Evolutionary conservation across 92 coral and sea anemone species (phyloP).

Genomic region (Porites evermanni): DNA sequence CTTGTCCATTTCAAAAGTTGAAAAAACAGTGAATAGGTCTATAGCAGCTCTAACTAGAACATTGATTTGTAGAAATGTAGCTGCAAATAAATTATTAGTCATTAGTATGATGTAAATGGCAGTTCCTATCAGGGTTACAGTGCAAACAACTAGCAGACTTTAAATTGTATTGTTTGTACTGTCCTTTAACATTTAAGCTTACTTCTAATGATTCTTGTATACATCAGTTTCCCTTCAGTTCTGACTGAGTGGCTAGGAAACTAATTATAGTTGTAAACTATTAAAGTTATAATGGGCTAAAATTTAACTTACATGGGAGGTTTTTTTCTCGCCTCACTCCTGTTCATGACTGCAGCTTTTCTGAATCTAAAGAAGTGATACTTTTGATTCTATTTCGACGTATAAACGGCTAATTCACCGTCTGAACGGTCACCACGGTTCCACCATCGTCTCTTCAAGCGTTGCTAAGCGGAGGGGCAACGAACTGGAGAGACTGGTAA

Average conservation of each 20-base stretch:
- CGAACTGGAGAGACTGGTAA: constrained; percentile 16
- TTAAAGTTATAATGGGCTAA: neutral
- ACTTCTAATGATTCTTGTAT: too few relatives aligned
- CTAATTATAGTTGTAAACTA: neutral
- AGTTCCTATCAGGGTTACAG: too few relatives aligned
- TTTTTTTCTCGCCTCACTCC: constrained; percentile 81
- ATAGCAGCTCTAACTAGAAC: too few relatives aligned
- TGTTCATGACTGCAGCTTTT: constrained; percentile 61
- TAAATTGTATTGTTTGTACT: too few relatives aligned
- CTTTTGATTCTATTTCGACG: neutral
- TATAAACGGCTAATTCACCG: neutral
- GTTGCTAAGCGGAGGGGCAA: constrained; percentile 75
- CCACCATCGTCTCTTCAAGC: constrained; percentile 54
- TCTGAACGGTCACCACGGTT: neutral
- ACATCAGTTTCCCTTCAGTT: neutral
- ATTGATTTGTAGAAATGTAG: too few relatives aligned
- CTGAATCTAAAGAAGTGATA: neutral
- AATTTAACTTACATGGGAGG: constrained; percentile 64
- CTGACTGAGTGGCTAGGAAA: neutral
- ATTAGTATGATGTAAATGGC: too few relatives aligned
- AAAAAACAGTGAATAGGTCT: too few relatives aligned
- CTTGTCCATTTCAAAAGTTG: too few relatives aligned
- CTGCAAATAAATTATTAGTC: too few relatives aligned
- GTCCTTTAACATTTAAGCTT: too few relatives aligned
- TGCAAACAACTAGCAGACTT: too few relatives aligned